Evolutionary conservation across 2,113 vertebrate genomes (phyloP).

Genomic region (Dipodomys ordii): DNA sequence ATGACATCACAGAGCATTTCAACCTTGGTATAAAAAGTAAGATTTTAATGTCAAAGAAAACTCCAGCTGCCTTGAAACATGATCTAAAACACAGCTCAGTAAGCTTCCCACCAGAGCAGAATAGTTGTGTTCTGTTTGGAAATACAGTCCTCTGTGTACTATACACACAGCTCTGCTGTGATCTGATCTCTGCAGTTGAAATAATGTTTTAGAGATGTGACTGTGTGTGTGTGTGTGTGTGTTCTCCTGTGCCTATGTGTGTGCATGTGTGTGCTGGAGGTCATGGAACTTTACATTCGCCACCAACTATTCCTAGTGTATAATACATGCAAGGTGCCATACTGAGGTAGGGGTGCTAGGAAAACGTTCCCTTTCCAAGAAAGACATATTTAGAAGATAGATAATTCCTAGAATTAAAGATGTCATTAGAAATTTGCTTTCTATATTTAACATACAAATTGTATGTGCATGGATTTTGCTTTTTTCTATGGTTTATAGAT

Average conservation of each 20-base stretch:
- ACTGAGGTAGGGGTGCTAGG: background rate
- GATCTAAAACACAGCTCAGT: accelerated
- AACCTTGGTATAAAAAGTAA: too few species aligned
- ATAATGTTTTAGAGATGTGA: background rate
- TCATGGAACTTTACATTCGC: background rate
- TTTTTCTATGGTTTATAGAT: background rate
- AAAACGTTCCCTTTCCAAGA: background rate
- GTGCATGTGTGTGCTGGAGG: background rate
- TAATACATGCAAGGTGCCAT: accelerated
- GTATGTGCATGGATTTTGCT: background rate
- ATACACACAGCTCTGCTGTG: accelerated
- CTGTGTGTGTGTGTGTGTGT: background rate
- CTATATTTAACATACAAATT: background rate
- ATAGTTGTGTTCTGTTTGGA: accelerated
- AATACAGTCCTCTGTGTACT: background rate
- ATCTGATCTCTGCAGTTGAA: background rate
- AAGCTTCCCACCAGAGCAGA: accelerated
- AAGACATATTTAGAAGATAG: background rate
- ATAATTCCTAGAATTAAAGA: too few species aligned
- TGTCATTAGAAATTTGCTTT: background rate
- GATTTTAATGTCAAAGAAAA: accelerated
- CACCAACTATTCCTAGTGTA: background rate
- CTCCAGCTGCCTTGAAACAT: background rate
- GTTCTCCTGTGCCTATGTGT: too few species aligned
- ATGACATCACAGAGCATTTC: background rate